Evolutionary conservation across 2,113 vertebrate species (phyloP).

Genomic region (Suncus etruscus): DNA sequence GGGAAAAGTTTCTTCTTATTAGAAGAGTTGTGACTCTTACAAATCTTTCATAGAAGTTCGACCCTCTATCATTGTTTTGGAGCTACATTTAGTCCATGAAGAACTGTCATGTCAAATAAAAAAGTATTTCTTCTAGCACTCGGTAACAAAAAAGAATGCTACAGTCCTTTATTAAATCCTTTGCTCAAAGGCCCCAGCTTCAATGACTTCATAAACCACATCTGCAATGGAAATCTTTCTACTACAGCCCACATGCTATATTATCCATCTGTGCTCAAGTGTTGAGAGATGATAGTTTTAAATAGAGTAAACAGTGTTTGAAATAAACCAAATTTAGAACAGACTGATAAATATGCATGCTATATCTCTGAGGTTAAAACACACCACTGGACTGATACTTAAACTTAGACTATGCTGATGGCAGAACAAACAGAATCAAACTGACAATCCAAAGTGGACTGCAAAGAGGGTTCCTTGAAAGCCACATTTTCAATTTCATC

Average conservation of each 20-base stretch:
- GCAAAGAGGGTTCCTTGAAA: neutral
- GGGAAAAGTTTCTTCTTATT: neutral
- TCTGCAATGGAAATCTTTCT: neutral
- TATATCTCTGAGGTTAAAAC: constrained; percentile 18
- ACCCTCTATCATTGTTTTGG: neutral
- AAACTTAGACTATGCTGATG: neutral
- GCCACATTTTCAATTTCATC: constrained; percentile 7
- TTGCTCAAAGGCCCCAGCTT: neutral
- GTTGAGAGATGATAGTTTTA: neutral
- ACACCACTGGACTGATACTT: constrained; percentile 12
- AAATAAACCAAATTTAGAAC: constrained; percentile 39
- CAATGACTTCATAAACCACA: constrained; percentile 17
- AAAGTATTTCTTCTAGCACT: constrained; percentile 20
- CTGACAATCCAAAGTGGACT: neutral
- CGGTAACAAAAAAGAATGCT: neutral
- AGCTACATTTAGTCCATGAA: neutral
- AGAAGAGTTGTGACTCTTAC: neutral
- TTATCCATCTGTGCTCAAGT: constrained; percentile 22
- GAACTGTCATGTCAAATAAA: neutral
- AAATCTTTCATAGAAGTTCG: neutral
- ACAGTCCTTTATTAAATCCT: neutral
- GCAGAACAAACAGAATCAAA: neutral
- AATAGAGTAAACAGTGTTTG: neutral
- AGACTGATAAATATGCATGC: neutral
- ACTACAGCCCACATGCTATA: neutral